Percentiles rank a stretch among this genome's conserved stretches.
phyloP scores from a whole-genome alignment of 2,797 vertebrate genomes.

The Eulemur albifrons region DNA sequence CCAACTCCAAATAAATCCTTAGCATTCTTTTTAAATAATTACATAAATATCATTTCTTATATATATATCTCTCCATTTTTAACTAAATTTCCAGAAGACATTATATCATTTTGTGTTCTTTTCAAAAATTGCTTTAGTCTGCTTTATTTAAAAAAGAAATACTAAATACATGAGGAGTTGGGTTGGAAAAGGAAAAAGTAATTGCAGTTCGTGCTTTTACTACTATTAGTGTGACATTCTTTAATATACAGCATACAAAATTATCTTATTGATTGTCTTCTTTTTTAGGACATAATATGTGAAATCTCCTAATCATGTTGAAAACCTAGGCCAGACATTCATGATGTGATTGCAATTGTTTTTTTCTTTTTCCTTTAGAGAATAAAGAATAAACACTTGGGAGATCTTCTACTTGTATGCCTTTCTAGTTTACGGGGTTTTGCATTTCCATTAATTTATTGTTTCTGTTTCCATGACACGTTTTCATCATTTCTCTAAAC shows the following conservation, averaged over 20 bases:
- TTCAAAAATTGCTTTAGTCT: not conserved
- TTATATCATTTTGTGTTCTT: not conserved
- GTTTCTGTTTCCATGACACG: not conserved
- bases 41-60: not conserved
- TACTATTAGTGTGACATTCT: not conserved
- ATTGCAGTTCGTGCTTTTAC: not conserved
- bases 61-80: not conserved
- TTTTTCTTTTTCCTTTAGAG: not conserved
- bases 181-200: not conserved
- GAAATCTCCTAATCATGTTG: not conserved
- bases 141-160: conserved; percentile 1
- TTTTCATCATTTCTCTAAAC: not conserved
- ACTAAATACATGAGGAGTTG: not conserved
- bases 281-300: not conserved
- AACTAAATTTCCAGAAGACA: not conserved
- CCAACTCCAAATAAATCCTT: not conserved
- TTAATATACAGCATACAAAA: not conserved
- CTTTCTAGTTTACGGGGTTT: not conserved
- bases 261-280: not conserved
- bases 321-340: not conserved
- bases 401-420: not conserved
- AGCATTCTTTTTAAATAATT: not conserved
- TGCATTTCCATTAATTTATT: not conserved
- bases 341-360: not conserved
- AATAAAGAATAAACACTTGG: not conserved